Conservation (phyloP, 1,140 invertebrate genomes). For the Drosophila erecta region DNA sequence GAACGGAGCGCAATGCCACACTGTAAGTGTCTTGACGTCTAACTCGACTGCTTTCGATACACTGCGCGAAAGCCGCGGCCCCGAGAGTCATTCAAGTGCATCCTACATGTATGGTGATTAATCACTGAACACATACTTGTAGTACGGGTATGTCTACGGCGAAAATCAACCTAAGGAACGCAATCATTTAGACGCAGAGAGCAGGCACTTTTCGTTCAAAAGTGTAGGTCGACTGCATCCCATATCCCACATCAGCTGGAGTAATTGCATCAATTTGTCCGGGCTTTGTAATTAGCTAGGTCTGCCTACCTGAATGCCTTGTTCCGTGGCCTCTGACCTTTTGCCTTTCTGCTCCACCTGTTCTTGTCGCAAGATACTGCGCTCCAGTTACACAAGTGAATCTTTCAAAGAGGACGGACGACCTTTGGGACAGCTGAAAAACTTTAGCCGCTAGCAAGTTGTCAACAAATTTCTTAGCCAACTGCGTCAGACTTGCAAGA, state of each 20-base stretch:
- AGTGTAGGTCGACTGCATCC: neutral
- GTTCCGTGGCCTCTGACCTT: conserved; percentile 3
- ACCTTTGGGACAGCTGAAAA: neutral
- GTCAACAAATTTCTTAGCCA: conserved; percentile 1
- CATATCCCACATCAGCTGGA: conserved; percentile 8
- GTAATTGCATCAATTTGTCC: conserved; percentile 44
- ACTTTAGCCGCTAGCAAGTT: neutral
- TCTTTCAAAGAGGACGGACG: neutral
- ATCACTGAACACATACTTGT: no score
- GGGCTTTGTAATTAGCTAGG: conserved; percentile 25
- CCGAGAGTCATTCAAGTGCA: no score
- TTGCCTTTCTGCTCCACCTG: neutral
- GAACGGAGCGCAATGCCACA: conserved; percentile 94
- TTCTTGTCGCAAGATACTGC: neutral
- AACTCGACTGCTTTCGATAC: neutral
- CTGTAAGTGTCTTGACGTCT: conserved; percentile 67
- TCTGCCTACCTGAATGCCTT: neutral
- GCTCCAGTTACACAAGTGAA: neutral
- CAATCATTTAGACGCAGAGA: neutral
- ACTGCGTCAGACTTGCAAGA: conserved; percentile 1
- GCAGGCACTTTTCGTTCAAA: neutral
- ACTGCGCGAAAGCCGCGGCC: neutral
- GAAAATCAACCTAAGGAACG: no score
- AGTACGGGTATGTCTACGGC: no score
- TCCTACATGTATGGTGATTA: no score